These are phyloP conservation scores for Lates calcarifer DNA, from an alignment of 2,113 vertebrate species.

Conservation along the genomic window DNA sequence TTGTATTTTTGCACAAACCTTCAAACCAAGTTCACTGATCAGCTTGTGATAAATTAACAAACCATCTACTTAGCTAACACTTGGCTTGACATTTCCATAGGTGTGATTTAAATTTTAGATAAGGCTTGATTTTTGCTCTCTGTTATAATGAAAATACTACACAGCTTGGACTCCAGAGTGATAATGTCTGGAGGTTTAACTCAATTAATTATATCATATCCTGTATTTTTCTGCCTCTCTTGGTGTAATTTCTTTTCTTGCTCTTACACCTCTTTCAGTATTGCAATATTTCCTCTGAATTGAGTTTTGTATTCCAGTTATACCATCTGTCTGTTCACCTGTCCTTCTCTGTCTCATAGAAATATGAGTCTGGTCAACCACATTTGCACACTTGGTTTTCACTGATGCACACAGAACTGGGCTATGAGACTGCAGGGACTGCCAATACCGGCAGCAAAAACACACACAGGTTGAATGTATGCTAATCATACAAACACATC, in stretches of 20 bases:
- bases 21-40: background rate
- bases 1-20: background rate
- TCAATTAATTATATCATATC: background rate
- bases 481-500: background rate
- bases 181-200: background rate
- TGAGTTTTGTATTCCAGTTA: background rate
- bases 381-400: conserved; percentile 30
- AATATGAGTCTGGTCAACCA: conserved; percentile 8
- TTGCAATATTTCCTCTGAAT: conserved; percentile 3
- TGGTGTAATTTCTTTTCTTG: background rate
- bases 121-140: conserved; percentile 19
- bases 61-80: conserved; percentile 3
- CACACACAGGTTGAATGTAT: background rate
- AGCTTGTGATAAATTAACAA: conserved; percentile 15
- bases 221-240: background rate
- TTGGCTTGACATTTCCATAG: background rate
- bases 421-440: background rate
- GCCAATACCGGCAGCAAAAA: conserved; percentile 1
- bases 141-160: background rate
- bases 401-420: conserved; percentile 26
- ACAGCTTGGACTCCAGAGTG: background rate
- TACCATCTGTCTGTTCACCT: conserved; percentile 16
- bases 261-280: background rate
- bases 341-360: conserved; percentile 3
- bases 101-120: conserved; percentile 44